A percentile compares a stretch with the other conserved stretches of the same genome.
phyloP scores from a whole-genome alignment of 2,113 vertebrate genomes.

The Mobula birostris region DNA sequence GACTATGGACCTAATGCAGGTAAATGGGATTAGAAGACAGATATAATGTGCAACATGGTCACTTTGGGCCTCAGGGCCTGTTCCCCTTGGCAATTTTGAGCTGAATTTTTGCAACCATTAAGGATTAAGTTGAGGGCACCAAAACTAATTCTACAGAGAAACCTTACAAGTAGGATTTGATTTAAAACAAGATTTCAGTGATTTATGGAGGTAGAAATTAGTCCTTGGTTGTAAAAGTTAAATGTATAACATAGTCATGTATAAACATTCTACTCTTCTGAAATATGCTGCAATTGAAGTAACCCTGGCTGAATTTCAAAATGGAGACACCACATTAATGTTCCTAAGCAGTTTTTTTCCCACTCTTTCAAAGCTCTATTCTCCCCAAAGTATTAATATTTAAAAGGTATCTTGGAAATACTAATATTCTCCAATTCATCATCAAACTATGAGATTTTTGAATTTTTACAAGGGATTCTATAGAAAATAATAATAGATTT shows the following conservation, averaged over 20 bases:
- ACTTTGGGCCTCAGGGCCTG: no score
- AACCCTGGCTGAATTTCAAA: no score
- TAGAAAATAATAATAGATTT: neutral
- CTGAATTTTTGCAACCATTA: neutral
- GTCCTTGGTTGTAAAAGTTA: no score
- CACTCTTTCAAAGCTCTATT: neutral
- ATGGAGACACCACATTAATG: no score
- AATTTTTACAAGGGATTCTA: neutral
- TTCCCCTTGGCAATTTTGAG: neutral
- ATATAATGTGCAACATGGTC: no score
- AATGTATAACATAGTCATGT: no score
- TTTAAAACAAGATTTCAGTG: neutral
- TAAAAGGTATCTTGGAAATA: neutral
- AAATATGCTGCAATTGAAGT: no score
- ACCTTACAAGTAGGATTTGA: neutral
- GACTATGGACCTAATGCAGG: no score
- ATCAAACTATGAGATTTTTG: neutral
- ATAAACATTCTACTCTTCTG: no score
- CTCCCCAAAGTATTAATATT: neutral
- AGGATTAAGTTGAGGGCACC: neutral
- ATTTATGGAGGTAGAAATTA: neutral
- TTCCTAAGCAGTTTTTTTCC: no score
- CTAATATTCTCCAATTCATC: neutral
- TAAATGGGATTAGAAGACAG: no score
- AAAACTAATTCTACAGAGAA: neutral